phyloP scores from a whole-genome alignment of 2,113 vertebrate species.

The Progne subis region DNA sequence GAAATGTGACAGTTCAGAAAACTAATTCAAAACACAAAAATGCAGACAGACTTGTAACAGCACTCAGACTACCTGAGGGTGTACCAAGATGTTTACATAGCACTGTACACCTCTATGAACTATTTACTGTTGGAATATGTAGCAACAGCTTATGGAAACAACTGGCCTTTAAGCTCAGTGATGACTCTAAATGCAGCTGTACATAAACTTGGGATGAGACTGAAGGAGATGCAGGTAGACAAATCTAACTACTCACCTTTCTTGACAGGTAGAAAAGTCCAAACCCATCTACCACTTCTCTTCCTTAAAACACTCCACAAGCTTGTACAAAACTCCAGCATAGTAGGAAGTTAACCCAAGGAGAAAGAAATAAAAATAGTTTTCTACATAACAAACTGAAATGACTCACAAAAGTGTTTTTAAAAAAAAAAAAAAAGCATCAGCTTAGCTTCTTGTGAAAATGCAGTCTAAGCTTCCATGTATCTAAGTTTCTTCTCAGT shows the following conservation, averaged over 20 bases:
- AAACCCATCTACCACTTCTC: not conserved
- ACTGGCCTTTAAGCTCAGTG: not conserved
- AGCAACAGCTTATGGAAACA: not conserved
- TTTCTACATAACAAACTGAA: not conserved
- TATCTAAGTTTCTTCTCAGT: not conserved
- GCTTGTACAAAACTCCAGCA: not conserved
- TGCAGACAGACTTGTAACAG: accelerated
- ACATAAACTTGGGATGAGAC: not conserved
- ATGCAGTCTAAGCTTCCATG: not conserved
- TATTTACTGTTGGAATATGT: not conserved
- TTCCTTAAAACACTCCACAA: not conserved
- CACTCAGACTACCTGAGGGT: not conserved
- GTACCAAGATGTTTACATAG: not conserved
- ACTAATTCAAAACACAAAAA: not conserved
- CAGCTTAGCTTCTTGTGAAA: not conserved
- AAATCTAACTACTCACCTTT: not conserved
- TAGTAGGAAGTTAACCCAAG: not conserved
- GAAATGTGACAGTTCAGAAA: not conserved
- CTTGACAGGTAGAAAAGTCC: not conserved
- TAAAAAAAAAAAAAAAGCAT: not conserved
- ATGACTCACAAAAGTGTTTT: not conserved
- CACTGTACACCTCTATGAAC: no score
- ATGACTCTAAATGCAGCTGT: not conserved
- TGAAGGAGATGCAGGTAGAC: not conserved
- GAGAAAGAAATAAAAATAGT: not conserved